Evolutionary conservation across 2,797 vertebrate genomes (phyloP).

Genomic region (Gallinago solitaria): DNA sequence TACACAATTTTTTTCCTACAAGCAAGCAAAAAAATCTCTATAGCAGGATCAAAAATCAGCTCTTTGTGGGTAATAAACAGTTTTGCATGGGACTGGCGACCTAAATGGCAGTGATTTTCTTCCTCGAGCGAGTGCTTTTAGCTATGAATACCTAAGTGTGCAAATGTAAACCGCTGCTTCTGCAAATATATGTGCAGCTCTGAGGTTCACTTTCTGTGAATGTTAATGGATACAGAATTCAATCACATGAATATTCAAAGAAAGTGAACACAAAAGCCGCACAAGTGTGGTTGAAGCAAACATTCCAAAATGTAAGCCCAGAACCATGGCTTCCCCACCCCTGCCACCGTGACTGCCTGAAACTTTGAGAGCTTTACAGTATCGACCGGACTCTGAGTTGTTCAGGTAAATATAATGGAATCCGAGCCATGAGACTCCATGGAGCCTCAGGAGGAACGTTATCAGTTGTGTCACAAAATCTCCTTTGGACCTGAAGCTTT

Average conservation of each 20-base stretch:
- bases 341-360: rapidly evolving
- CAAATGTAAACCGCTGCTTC: constrained; percentile 11
- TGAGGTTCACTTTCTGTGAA: constrained; percentile 51
- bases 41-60: constrained; percentile 7
- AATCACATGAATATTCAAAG: constrained; percentile 54
- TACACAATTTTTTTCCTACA: neutral
- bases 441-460: neutral
- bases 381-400: neutral
- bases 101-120: constrained; percentile 21
- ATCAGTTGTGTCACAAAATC: neutral
- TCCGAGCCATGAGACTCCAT: neutral
- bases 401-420: neutral
- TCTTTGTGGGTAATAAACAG: constrained; percentile 39
- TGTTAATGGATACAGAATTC: constrained; percentile 47
- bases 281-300: constrained; percentile 4
- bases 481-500: constrained; percentile 39
- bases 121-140: constrained; percentile 31
- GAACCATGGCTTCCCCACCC: rapidly evolving
- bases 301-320: neutral
- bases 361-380: neutral
- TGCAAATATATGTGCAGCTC: constrained; percentile 25
- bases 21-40: neutral
- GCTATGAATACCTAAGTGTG: constrained; percentile 49
- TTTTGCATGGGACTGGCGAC: neutral
- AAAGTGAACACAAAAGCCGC: constrained; percentile 50